Percentiles rank a stretch among this genome's conserved stretches.
Conservation (phyloP, 2,113 vertebrate genomes). For the Oncorhynchus nerka region DNA sequence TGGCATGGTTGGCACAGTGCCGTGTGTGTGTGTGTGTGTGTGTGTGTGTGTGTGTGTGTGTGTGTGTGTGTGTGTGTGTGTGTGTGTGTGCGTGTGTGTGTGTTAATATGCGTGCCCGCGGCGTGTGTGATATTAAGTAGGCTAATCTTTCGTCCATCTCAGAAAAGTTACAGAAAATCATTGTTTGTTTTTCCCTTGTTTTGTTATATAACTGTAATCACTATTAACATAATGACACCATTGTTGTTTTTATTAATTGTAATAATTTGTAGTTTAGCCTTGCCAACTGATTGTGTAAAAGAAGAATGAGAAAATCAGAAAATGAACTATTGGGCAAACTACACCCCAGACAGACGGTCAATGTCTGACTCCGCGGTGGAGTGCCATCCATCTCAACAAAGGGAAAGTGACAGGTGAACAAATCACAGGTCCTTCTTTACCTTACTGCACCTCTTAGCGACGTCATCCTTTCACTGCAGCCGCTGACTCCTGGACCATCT, state of each 20-base stretch:
- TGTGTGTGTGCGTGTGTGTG: not conserved
- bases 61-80: not conserved
- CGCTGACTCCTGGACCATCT: constrained; percentile 81
- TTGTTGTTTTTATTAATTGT: too few species aligned
- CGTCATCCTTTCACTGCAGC: constrained; percentile 43
- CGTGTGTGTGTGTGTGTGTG: not conserved
- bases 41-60: not conserved
- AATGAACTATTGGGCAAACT: too few species aligned
- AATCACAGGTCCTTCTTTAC: constrained; percentile 61
- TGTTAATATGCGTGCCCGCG: not conserved
- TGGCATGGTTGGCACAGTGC: too few species aligned
- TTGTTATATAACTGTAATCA: too few species aligned
- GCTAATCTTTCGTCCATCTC: not conserved
- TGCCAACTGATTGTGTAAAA: too few species aligned
- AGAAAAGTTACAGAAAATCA: not conserved
- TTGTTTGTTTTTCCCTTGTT: too few species aligned
- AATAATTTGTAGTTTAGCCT: too few species aligned
- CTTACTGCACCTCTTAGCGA: constrained; percentile 72
- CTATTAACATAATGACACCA: too few species aligned
- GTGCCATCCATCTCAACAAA: constrained; percentile 19
- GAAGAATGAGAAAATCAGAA: not conserved
- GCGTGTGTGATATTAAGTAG: not conserved
- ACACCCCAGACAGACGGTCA: not conserved
- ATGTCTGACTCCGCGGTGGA: not conserved
- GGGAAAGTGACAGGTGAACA: constrained; percentile 37